Percentiles rank a stretch among this genome's conserved stretches.
Evolutionary conservation across 2,113 vertebrate genomes (phyloP).

Genomic region (Passerina amoena): DNA sequence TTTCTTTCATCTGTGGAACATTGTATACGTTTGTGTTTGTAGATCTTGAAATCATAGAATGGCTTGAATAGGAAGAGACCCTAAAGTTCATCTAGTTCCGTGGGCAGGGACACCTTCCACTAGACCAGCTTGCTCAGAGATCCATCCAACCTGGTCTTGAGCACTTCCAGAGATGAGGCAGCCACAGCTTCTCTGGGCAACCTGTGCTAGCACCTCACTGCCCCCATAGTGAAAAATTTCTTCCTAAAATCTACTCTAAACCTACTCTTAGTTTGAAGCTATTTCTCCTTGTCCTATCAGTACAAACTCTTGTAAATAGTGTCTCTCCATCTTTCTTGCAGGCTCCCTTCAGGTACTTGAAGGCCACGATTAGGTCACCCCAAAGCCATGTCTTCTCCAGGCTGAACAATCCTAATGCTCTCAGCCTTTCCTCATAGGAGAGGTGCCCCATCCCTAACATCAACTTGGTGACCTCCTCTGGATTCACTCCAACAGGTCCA

Average conservation of each 20-base stretch:
- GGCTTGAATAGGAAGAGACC: background rate
- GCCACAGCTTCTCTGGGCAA: background rate
- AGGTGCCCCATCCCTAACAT: background rate
- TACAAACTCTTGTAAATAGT: background rate
- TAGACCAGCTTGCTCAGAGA: background rate
- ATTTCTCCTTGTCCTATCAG: background rate
- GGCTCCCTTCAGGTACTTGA: background rate
- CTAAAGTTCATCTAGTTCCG: background rate
- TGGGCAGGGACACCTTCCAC: background rate
- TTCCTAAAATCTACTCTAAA: background rate
- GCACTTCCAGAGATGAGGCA: background rate
- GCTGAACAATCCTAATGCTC: background rate
- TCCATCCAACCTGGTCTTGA: background rate
- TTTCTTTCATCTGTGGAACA: background rate
- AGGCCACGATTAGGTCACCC: background rate
- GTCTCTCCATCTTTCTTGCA: background rate
- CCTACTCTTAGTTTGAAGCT: background rate
- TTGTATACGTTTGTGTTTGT: fast-evolving
- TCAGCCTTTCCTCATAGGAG: background rate
- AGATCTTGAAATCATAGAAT: background rate
- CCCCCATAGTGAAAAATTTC: background rate
- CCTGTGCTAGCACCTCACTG: background rate
- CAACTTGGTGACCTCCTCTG: background rate
- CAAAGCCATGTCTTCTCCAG: background rate
- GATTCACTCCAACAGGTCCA: background rate